phyloP scores from a whole-genome alignment of 2,113 vertebrate genomes.

The Zosterops hypoxanthus region DNA sequence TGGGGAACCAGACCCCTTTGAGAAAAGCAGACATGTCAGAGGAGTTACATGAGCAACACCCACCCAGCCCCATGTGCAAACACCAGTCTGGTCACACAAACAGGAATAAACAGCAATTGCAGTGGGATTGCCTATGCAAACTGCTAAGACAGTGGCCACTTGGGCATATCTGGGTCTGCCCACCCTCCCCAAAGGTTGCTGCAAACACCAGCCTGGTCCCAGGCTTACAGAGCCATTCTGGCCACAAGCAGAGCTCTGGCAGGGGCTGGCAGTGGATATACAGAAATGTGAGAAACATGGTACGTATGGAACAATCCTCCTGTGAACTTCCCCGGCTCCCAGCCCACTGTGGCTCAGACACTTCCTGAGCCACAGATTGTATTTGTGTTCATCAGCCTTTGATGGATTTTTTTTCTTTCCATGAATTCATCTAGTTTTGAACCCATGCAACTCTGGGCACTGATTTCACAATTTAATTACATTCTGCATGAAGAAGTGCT shows the following conservation, averaged over 20 bases:
- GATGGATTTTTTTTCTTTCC: slow-evolving; percentile 32
- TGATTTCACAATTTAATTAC: slow-evolving; percentile 26
- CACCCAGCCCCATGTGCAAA: neutral
- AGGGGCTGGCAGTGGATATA: neutral
- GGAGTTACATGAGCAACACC: neutral
- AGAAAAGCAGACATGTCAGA: neutral
- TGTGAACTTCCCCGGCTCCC: neutral
- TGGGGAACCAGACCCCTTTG: neutral
- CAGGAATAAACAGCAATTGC: neutral
- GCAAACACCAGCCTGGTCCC: neutral
- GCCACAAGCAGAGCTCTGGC: neutral
- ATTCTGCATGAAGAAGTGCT: neutral
- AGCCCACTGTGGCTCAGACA: neutral
- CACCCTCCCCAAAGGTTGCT: neutral
- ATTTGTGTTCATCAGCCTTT: slow-evolving; percentile 9
- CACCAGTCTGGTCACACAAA: neutral
- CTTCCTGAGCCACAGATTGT: slow-evolving; percentile 26
- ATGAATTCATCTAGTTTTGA: slow-evolving; percentile 57
- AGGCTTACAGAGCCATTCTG: neutral
- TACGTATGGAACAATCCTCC: neutral
- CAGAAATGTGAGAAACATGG: neutral
- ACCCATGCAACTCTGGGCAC: slow-evolving; percentile 9
- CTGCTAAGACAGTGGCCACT: fast-evolving
- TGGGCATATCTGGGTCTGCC: neutral
- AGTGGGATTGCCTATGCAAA: neutral